These are phyloP conservation scores for Hystrix cristata DNA, from an alignment of 2,113 vertebrate genomes.

Conservation along the genomic window DNA sequence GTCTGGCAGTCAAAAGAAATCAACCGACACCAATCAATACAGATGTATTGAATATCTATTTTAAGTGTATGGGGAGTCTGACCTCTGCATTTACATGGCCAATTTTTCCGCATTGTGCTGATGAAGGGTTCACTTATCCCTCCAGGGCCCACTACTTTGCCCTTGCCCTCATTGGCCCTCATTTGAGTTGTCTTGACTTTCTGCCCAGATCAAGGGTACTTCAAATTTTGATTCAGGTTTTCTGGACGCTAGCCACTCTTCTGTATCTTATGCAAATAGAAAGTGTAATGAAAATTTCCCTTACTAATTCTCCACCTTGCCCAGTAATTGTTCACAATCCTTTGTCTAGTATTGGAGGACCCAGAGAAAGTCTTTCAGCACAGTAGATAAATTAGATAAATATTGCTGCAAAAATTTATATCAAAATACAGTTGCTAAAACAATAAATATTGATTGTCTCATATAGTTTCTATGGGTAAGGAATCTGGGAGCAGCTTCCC, in stretches of 20 bases:
- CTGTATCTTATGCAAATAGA: background rate
- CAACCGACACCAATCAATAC: constrained; percentile 69
- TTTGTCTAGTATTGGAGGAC: background rate
- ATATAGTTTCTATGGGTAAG: background rate
- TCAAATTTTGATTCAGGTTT: constrained; percentile 44
- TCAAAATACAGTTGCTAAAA: background rate
- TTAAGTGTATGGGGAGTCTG: constrained; percentile 59
- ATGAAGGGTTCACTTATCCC: constrained; percentile 65
- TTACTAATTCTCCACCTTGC: background rate
- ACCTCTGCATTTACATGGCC: constrained; percentile 48
- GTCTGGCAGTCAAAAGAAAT: constrained; percentile 70
- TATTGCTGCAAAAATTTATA: background rate
- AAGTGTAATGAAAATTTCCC: constrained; percentile 25
- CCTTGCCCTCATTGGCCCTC: constrained; percentile 50
- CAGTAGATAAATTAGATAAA: background rate
- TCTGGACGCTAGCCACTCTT: constrained; percentile 30
- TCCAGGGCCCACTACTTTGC: background rate
- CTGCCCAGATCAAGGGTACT: constrained; percentile 55
- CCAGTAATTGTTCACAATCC: background rate
- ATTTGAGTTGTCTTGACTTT: constrained; percentile 61
- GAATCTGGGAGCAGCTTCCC: background rate
- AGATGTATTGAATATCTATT: constrained; percentile 74
- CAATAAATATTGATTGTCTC: background rate
- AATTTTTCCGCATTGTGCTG: constrained; percentile 67
- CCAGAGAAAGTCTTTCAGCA: background rate